phyloP scores from a whole-genome alignment of 2,113 vertebrate species.

The Setophaga kirtlandii region DNA sequence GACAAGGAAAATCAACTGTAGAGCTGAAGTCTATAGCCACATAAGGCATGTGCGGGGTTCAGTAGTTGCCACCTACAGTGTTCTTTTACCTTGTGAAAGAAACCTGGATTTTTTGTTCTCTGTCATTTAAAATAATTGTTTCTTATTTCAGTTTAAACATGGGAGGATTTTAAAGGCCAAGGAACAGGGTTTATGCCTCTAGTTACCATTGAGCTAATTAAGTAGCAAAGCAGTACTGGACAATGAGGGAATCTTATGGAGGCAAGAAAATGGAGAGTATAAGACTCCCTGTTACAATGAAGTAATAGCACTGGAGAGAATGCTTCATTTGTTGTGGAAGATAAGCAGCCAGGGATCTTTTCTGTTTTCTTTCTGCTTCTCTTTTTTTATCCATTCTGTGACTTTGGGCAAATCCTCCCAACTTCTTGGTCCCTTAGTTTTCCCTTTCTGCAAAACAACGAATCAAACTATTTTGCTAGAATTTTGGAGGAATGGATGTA shows the following conservation, averaged over 20 bases:
- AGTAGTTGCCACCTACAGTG: background rate
- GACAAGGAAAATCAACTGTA: background rate
- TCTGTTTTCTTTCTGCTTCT: background rate
- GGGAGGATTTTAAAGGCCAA: background rate
- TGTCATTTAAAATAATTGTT: background rate
- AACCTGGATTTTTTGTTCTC: background rate
- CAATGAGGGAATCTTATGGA: background rate
- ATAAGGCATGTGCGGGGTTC: background rate
- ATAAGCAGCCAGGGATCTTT: background rate
- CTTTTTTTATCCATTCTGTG: background rate
- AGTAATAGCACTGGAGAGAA: background rate
- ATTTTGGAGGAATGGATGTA: background rate
- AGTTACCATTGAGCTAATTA: background rate
- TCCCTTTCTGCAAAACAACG: background rate
- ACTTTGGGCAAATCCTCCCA: background rate
- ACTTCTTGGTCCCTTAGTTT: background rate
- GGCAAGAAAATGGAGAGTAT: background rate
- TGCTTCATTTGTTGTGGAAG: background rate
- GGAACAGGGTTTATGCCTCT: background rate
- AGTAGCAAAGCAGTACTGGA: background rate
- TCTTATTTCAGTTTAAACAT: background rate
- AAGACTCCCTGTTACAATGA: background rate
- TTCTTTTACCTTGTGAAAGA: background rate
- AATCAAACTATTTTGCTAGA: background rate
- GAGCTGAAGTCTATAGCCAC: background rate